These are phyloP conservation scores for Rousettus leschenaultii DNA, from an alignment of 2,113 vertebrate genomes.

Conservation along the genomic window DNA sequence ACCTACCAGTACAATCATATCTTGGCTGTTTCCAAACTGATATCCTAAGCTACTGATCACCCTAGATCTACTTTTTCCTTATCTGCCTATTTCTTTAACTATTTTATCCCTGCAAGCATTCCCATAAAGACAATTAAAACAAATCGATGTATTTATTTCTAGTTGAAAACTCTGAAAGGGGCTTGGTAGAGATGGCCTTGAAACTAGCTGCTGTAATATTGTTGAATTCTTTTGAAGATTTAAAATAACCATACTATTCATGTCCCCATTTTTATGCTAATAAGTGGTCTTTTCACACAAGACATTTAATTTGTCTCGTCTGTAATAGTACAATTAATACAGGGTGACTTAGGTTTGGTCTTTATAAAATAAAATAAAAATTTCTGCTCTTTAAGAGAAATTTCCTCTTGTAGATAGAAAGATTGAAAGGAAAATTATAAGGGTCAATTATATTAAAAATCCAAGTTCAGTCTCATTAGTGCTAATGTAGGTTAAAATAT, in stretches of 20 bases:
- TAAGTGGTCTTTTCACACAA: not conserved
- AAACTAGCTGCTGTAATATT: not conserved
- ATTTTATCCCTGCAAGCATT: not conserved
- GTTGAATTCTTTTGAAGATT: not conserved
- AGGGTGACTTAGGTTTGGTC: not conserved
- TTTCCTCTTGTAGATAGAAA: not conserved
- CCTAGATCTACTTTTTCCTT: not conserved
- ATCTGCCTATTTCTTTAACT: not conserved
- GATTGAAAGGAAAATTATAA: not conserved
- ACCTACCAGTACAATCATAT: not conserved
- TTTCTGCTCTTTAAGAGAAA: not conserved
- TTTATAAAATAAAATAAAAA: conserved; percentile 18
- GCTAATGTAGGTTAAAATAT: not conserved
- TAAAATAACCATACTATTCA: not conserved
- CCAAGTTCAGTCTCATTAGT: not conserved
- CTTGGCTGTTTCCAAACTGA: not conserved
- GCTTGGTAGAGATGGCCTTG: not conserved
- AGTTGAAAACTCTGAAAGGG: not conserved
- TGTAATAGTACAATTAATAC: not conserved
- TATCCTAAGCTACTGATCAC: not conserved
- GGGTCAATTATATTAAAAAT: not conserved
- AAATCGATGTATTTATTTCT: not conserved
- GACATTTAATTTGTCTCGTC: not conserved
- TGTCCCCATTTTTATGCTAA: not conserved
- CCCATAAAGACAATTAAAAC: not conserved